phyloP scores from a whole-genome alignment of 2,888 invertebrate species.

The Entomobrya multifasciata region DNA sequence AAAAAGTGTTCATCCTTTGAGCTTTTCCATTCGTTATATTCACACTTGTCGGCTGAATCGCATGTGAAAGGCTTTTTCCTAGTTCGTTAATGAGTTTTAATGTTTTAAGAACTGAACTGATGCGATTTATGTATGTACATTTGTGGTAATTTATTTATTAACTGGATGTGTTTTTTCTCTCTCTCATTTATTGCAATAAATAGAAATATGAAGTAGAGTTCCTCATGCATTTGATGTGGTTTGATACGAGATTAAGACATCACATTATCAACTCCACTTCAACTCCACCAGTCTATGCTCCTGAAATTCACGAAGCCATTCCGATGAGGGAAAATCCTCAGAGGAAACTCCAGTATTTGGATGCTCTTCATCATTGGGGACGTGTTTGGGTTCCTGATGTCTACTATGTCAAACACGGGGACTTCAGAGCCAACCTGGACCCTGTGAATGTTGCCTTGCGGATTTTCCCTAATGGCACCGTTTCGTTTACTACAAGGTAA shows the following conservation, averaged over 20 bases:
- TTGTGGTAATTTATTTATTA: not conserved
- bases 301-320: slow-evolving; percentile 78
- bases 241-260: slow-evolving; percentile 93
- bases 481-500: slow-evolving; percentile 96
- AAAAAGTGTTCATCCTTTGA: no score
- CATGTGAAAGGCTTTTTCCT: no score
- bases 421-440: slow-evolving; percentile 96
- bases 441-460: slow-evolving; percentile 96
- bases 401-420: slow-evolving; percentile 97
- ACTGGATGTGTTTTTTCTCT: not conserved
- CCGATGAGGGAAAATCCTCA: slow-evolving; percentile 77
- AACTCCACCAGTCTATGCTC: slow-evolving; percentile 69
- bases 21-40: no score
- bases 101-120: no score
- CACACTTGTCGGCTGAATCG: no score
- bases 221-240: slow-evolving; percentile 95
- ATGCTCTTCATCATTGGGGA: slow-evolving; percentile 95
- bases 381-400: slow-evolving; percentile 88
- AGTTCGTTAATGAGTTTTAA: no score
- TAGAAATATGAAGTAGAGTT: slow-evolving; percentile 98
- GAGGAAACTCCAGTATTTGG: slow-evolving; percentile 84
- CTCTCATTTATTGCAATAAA: slow-evolving; percentile 76
- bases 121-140: no score
- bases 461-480: slow-evolving; percentile 95
- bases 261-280: slow-evolving; percentile 89